phyloP scores from a whole-genome alignment of 2,113 vertebrate genomes.

The Calidris pygmaea region DNA sequence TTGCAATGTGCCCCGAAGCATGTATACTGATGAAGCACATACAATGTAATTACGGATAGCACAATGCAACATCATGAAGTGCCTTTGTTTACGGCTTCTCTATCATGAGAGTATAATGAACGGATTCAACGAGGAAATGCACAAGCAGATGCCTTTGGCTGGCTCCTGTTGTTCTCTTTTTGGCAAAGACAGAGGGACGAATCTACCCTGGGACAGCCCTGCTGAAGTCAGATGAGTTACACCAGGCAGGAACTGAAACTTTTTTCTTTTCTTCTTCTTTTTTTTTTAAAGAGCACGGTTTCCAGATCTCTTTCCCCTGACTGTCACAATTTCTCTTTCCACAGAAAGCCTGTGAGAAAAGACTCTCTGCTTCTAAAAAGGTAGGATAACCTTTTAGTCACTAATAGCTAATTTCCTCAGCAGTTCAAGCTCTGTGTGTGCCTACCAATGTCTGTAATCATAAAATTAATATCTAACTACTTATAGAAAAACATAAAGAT shows the following conservation, averaged over 20 bases:
- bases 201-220: slow-evolving; percentile 55
- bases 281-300: background rate
- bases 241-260: slow-evolving; percentile 27
- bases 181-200: slow-evolving; percentile 46
- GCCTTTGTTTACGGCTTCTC: slow-evolving; percentile 58
- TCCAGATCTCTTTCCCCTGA: slow-evolving; percentile 29
- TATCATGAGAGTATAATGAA: slow-evolving; percentile 60
- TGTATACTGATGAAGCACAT: slow-evolving; percentile 46
- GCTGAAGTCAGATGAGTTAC: slow-evolving; percentile 43
- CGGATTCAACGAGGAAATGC: slow-evolving; percentile 62
- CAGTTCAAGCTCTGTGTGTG: background rate
- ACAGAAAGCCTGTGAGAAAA: slow-evolving; percentile 64
- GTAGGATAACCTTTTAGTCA: slow-evolving; percentile 56
- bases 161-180: slow-evolving; percentile 58
- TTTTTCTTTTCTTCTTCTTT: slow-evolving; percentile 1
- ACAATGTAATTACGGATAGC: slow-evolving; percentile 50
- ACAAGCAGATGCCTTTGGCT: slow-evolving; percentile 65
- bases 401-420: background rate
- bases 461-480: background rate
- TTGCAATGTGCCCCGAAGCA: slow-evolving; percentile 39
- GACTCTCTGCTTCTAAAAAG: slow-evolving; percentile 57
- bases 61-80: slow-evolving; percentile 57
- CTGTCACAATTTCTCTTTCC: slow-evolving; percentile 47
- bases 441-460: background rate
- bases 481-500: background rate